Evolutionary conservation across 2,797 vertebrate genomes (phyloP).

Genomic region (Rousettus madagascariensis): DNA sequence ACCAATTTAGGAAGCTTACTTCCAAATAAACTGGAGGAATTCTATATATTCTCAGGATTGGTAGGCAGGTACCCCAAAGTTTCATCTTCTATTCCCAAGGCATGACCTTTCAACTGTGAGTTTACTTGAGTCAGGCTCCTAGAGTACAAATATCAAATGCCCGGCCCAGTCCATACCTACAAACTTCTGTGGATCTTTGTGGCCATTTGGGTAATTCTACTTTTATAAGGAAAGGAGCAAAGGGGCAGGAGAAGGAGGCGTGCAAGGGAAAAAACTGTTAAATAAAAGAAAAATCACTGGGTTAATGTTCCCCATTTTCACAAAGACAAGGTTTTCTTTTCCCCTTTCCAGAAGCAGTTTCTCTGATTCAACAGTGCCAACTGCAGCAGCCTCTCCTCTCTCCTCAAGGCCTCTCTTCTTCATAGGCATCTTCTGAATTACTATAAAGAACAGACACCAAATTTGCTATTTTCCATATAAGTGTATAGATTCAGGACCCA

Average conservation of each 20-base stretch:
- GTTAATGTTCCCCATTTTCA: constrained; percentile 45
- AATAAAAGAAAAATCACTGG: constrained; percentile 1
- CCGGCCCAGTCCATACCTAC: constrained; percentile 45
- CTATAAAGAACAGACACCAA: neutral
- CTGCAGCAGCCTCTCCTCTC: constrained; percentile 53
- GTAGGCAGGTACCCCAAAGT: neutral
- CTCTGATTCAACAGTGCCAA: constrained; percentile 76
- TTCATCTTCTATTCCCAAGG: neutral
- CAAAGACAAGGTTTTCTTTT: constrained; percentile 38
- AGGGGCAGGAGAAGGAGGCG: constrained; percentile 67
- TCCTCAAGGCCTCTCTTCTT: neutral
- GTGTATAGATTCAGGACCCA: neutral
- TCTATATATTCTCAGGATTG: neutral
- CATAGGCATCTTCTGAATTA: neutral
- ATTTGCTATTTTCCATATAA: constrained; percentile 10
- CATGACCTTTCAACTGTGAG: constrained; percentile 35
- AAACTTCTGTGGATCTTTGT: constrained; percentile 59
- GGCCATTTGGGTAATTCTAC: constrained; percentile 62
- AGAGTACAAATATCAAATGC: constrained; percentile 30
- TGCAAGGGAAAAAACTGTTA: constrained; percentile 67
- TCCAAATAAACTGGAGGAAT: constrained; percentile 22
- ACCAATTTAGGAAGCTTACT: constrained; percentile 14
- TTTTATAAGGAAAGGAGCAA: constrained; percentile 73
- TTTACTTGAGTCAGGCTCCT: constrained; percentile 37
- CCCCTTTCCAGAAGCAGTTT: constrained; percentile 63